Conservation (phyloP, 2,797 vertebrate genomes). For the Helarctos malayanus region DNA sequence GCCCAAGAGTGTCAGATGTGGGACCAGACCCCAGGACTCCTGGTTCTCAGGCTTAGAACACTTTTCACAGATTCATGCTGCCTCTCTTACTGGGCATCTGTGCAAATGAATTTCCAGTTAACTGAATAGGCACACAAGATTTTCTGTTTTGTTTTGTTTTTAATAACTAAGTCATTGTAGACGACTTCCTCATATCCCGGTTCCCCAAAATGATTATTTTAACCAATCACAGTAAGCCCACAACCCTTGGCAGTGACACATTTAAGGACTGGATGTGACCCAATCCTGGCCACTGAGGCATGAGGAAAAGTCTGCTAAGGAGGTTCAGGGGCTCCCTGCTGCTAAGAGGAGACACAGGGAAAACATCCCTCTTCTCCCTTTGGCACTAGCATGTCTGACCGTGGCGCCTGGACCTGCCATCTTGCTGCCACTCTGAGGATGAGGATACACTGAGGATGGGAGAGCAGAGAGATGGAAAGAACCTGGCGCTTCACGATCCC, state of each 20-base stretch:
- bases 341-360: background rate
- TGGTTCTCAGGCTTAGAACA: background rate
- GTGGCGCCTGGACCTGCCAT: background rate
- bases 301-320: background rate
- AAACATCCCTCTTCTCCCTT: background rate
- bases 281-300: background rate
- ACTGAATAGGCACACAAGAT: background rate
- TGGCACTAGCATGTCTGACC: background rate
- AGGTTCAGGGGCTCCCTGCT: background rate
- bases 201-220: background rate
- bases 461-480: background rate
- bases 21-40: background rate
- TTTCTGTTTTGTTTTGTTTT: background rate
- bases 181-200: background rate
- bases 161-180: conserved; percentile 10
- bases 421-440: background rate
- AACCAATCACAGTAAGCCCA: background rate
- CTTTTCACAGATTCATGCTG: background rate
- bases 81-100: background rate
- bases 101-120: background rate
- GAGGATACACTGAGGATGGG: background rate
- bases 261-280: background rate
- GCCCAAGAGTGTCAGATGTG: background rate
- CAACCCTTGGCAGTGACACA: background rate
- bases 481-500: background rate